Evolutionary conservation across 2,797 vertebrate species (phyloP), one percentile per base, ranked within the genome.

Genomic region (Tragelaphus eurycerus): DNA sequence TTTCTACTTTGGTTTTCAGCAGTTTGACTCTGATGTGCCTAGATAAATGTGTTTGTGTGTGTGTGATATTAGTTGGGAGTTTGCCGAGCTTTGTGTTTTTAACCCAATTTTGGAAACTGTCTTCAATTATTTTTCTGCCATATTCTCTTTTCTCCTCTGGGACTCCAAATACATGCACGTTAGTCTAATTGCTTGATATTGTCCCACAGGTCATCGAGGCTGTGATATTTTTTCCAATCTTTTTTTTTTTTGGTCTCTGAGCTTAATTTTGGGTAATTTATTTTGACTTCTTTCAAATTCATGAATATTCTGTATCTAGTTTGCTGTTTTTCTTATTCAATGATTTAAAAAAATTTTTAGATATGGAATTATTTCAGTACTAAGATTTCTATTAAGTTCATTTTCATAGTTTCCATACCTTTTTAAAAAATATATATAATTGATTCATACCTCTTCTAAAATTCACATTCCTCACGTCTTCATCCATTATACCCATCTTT

Each of bases 1-100:
- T 92, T 95, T 79, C 25, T 93, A 25, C 79, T 90, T 90, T 95
- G 23, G 59, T 92, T 89, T 88, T 81, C 14, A 92, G 93, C 86
- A 60, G 59, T 92, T 92, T 95, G 43, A 89, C 87, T 90, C 60
- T 31, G 25, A 85, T 52, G 23, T 52, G 25, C 31, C 54, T 52
- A 25, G 54, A 54, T 57, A 81, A 50, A 50, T 34, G 43, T 71
- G 54, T 93, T 31, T 93, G 57, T 38, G 54, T 52, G 15, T 89
- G 62, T 60, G 21, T 54, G 55, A 84, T 89, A 16, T 86, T 92
- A 89, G 67, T 81, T 86, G 60, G 86, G 71, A 38, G 38, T 89
- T 89, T 81, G 34, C 60, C 86, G 74, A 92, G 54, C 14, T 95
- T 84, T 50, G 62, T 93, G 78, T 79, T 92, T 96, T 92, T 50